Evolutionary conservation across 2,113 vertebrate species (phyloP), one percentile per base, ranked within the genome.

Genomic region (Arvicanthis niloticus): DNA sequence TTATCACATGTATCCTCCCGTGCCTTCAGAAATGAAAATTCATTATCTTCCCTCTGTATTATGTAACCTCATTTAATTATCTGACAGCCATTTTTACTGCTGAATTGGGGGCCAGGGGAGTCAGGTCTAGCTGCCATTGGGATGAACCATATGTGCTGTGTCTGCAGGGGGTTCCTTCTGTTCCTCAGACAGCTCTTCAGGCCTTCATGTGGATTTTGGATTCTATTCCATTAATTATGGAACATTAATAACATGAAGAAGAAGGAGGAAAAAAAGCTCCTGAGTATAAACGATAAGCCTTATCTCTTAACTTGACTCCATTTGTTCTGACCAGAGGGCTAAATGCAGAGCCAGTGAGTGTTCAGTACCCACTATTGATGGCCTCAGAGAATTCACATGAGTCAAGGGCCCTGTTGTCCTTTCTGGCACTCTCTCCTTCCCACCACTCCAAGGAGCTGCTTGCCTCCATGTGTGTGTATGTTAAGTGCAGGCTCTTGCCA

Each of bases 1-100:
- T 97, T 97, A 91, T 68, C 72, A 75, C 87, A 1, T 91, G 70
- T 95, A 92, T 81, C 68, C 65, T 92, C 95, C 73, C 26, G 34
- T 96, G 12, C 77, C 93, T n/a, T 34, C 60, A 95, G 31, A 86
- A 97, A 95, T 80, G 86, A 96, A 34, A 93, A 45, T 89, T 97
- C 95, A 91, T 92, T 88, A 60, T 93, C 73, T 68, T 73, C 88
- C 42, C 9, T 91, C 70, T 58, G 62, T 42, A 91, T 97, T 96
- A 85, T 95, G 91, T 72, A 97, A 88, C 22, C 65, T 92, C 12
- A 88, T 48, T 51, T 95, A 93, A 37, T 42, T 91, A 91, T 95
- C 93, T 95, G 22, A 56, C 3, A 91, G 72, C 73, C 91, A 42
- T 60, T 98, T 97, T 97, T 95, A 87, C 26, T 67, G 82, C 88